Base-by-base conservation (phyloP, 2,888 invertebrate genomes). In the Tanaodytes sp. region DNA sequence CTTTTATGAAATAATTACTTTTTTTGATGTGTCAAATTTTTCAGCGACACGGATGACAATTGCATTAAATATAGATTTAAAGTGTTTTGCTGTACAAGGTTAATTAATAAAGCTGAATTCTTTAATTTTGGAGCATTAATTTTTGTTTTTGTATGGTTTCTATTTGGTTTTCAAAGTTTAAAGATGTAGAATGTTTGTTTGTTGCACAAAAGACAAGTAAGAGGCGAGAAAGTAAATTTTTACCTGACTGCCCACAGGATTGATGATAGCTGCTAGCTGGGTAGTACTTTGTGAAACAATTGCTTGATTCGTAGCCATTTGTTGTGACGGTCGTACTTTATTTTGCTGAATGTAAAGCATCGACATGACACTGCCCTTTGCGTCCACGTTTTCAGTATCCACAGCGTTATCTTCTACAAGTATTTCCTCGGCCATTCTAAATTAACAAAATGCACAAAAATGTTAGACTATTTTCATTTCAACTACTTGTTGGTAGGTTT, bases 301-400 rank as follows among this genome's bases (percentile, higher is more conserved):
- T 16, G 80, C 72, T 55, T 79, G 82, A 76, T 76, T 81, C 16
- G 79, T 51, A 36, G 77, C 73, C 51, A 76, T 73, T 16, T 77
- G 64, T 59, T 78, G 79, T 15, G 71, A 74, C 1, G 80, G 62
- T 15, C 79, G 76, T 36, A 82, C 52, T 76, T 83, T 83, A 59
- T 79, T 79, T 65, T 80, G 83, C 43, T 81, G 84, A 45, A 84
- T 81, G 52, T 84, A 84, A 59, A 84, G 67, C 74, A 84, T 73
- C 54, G 83, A 82, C 80, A 83, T 81, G 49, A 84, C 80, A 58
- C 78, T 77, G n/a, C 77, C 75, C 54, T 80, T 73, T 12, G 62
- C 14, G 11, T 79, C 80, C 8, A 66, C 39, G 9, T 37, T 36
- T 23, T 65, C 64, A 8, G 49, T 33, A 12, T 65, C 64, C n/a